Evolutionary conservation across 2,797 vertebrate genomes (phyloP).

Genomic region (Orientallactaga sibirica): DNA sequence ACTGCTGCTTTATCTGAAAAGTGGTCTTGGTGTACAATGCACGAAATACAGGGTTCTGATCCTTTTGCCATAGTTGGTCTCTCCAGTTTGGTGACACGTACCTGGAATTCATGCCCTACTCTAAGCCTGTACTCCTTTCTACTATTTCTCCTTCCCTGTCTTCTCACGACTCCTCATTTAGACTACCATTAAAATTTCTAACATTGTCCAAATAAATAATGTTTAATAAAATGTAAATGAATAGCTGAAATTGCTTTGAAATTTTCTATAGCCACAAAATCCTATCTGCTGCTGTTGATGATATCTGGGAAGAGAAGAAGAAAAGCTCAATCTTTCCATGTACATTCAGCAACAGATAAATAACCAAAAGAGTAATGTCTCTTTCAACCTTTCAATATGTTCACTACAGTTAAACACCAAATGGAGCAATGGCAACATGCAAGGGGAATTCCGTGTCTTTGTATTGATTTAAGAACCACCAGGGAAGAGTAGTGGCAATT

Average conservation of each 20-base stretch:
- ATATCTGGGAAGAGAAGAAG: neutral
- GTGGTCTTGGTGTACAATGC: neutral
- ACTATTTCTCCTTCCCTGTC: neutral
- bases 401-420: slow-evolving; percentile 81
- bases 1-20: neutral
- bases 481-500: neutral
- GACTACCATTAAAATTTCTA: neutral
- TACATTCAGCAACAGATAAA: slow-evolving; percentile 79
- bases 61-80: too few relatives aligned
- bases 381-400: slow-evolving; percentile 82
- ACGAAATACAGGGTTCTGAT: neutral
- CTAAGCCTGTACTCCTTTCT: neutral
- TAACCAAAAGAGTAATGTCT: slow-evolving; percentile 82
- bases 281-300: slow-evolving; percentile 46
- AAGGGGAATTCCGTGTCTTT: neutral
- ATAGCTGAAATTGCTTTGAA: slow-evolving; percentile 47
- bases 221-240: slow-evolving; percentile 49
- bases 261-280: slow-evolving; percentile 25
- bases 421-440: slow-evolving; percentile 68
- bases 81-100: neutral
- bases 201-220: slow-evolving; percentile 30
- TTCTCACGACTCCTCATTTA: neutral
- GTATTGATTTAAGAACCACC: neutral
- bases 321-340: slow-evolving; percentile 76
- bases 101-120: neutral